Conservation (phyloP, 2,797 vertebrate genomes). For the Geotrypetes seraphini region DNA sequence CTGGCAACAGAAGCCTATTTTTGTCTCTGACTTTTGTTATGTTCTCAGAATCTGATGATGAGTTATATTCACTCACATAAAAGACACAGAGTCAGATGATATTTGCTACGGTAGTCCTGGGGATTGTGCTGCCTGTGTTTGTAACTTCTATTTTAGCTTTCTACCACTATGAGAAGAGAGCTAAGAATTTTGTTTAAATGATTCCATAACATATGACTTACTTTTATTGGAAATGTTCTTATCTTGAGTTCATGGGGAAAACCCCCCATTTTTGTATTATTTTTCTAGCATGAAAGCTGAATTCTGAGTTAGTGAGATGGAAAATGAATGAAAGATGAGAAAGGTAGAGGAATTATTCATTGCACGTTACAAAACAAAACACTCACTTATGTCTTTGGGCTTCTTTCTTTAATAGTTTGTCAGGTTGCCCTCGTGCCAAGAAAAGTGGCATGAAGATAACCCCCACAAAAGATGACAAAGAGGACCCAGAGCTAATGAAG, state of each 20-base stretch:
- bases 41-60: slow-evolving; percentile 29
- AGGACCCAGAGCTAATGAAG: slow-evolving; percentile 98
- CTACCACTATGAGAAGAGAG: slow-evolving; percentile 35
- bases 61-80: too few species aligned
- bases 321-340: slow-evolving; percentile 12
- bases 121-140: too few species aligned
- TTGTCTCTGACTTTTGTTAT: slow-evolving; percentile 30
- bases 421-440: slow-evolving; percentile 98
- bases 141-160: slow-evolving; percentile 44
- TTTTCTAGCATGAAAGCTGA: too few species aligned
- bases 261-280: too few species aligned
- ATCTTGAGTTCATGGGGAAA: slow-evolving; percentile 39
- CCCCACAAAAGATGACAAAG: slow-evolving; percentile 94
- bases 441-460: slow-evolving; percentile 94
- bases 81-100: slow-evolving; percentile 34
- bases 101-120: slow-evolving; percentile 43
- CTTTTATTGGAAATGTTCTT: too few species aligned
- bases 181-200: slow-evolving; percentile 33
- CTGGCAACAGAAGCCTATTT: too few species aligned
- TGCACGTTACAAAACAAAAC: too few species aligned
- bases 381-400: background rate
- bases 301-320: too few species aligned
- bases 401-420: slow-evolving; percentile 84
- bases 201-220: slow-evolving; percentile 35
- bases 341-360: slow-evolving; percentile 1